Conservation (phyloP, 2,113 vertebrate species). For the Pterocles gutturalis region DNA sequence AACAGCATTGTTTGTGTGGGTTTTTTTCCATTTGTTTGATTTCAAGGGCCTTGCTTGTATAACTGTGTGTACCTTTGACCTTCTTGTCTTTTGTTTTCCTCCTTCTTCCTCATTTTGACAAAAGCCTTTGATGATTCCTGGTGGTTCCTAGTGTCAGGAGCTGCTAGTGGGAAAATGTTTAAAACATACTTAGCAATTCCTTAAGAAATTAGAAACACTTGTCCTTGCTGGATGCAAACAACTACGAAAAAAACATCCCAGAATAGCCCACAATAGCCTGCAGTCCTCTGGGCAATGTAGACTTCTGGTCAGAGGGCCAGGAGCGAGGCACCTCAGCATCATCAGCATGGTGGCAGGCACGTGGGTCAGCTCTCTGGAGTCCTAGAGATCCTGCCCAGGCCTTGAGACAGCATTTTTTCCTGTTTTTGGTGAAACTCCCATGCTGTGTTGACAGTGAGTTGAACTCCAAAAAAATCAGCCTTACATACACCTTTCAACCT, state of each 20-base stretch:
- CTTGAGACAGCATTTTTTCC: neutral
- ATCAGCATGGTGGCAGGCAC: accelerated
- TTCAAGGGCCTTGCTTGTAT: neutral
- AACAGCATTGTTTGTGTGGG: neutral
- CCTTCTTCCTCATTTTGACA: neutral
- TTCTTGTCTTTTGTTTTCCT: neutral
- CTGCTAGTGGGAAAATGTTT: neutral
- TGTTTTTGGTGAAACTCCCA: neutral
- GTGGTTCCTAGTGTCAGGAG: neutral
- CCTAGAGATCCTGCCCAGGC: neutral
- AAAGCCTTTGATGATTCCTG: neutral
- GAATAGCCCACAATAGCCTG: neutral
- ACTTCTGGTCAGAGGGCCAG: neutral
- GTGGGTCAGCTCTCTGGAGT: neutral
- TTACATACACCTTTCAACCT: neutral
- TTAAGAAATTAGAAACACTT: neutral
- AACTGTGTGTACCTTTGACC: neutral
- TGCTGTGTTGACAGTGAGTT: neutral
- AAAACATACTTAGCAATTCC: neutral
- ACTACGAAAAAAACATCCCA: neutral
- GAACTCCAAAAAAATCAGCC: neutral
- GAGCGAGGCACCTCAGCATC: neutral
- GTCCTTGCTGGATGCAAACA: neutral
- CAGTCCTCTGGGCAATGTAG: neutral
- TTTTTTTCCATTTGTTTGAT: neutral